Base-by-base conservation (phyloP, 2,888 invertebrate genomes). In the Troides oblongomaculatus region DNA sequence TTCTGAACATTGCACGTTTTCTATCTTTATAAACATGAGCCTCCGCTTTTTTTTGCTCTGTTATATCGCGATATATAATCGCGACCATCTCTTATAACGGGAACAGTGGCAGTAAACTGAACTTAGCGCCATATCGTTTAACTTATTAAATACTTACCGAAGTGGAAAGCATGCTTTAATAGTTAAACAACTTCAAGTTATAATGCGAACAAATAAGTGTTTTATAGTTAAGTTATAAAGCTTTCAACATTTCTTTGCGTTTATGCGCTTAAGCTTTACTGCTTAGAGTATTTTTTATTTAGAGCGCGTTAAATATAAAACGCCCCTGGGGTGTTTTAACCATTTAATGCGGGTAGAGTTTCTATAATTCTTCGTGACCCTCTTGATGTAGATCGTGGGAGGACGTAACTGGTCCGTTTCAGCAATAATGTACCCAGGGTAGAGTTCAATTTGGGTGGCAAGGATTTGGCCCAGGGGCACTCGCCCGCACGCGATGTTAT, bases 381-480 rank as follows among this genome's bases (percentile, higher is more conserved):
- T 68, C 58, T 43, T 23, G 56, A 61, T 63, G 50, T 64, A 68
- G 50, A 50, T 63, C 60, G 63, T 64, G 21, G 39, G 60, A 43
- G 50, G 21, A 14, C 36, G 46, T 68, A 18, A 56, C 56, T 36
- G 30, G 21, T 59, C 50, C 23, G 23, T 68, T 68, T 30, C 43
- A 56, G 56, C n/a, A 57, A 46, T 67, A 63, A 62, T 62, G 46
- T 63, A 36, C 59, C 68, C 53, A 50, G 64, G 64, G 68, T 59
- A 64, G 63, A 68, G 63, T 60, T 68, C 68, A 59, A 60, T 68
- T 67, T 43, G 56, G 46, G n/a, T 46, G n/a, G 64, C 23, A 12
- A 25, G 63, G 63, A 60, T 58, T 23, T 18, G n/a, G n/a, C 58
- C 6, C 21, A 6, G 25, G 43, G 43, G 14, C 23, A 46, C 39